A percentile compares a stretch with the other conserved stretches of the same genome.
phyloP scores from a whole-genome alignment of 2,888 invertebrate species.

The Glaucopsyche alexis region DNA sequence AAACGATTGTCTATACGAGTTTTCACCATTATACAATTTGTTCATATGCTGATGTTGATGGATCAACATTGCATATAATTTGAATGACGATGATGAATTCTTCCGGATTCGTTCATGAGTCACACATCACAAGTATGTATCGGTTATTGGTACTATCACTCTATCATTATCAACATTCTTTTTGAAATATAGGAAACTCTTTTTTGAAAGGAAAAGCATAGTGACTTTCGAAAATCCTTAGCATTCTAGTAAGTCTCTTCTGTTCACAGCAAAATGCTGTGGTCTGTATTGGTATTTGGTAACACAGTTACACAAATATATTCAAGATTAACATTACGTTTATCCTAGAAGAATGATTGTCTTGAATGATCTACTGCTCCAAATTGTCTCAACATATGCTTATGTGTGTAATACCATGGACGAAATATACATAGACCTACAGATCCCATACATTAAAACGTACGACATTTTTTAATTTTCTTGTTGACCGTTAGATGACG shows the following conservation, averaged over 20 bases:
- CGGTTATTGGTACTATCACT: not conserved
- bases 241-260: too few relatives aligned
- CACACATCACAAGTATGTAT: not conserved
- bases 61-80: not conserved
- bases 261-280: too few relatives aligned
- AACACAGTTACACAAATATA: too few relatives aligned
- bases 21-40: not conserved
- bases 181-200: not conserved
- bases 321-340: not conserved
- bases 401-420: conserved; percentile 24
- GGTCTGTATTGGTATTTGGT: too few relatives aligned
- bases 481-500: too few relatives aligned
- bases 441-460: too few relatives aligned
- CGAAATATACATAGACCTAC: too few relatives aligned
- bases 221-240: too few relatives aligned
- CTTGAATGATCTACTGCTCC: conserved; percentile 22
- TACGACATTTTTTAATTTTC: too few relatives aligned
- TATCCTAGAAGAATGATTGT: conserved; percentile 4
- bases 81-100: conserved; percentile 1
- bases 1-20: conserved; percentile 32
- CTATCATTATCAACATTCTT: not conserved
- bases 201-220: not conserved
- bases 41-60: not conserved
- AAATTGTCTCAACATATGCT: conserved; percentile 25
- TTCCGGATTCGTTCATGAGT: not conserved